Evolutionary conservation across 2,797 vertebrate genomes (phyloP), one percentile per base, ranked within the genome.

Genomic region (Acanthis flammea): DNA sequence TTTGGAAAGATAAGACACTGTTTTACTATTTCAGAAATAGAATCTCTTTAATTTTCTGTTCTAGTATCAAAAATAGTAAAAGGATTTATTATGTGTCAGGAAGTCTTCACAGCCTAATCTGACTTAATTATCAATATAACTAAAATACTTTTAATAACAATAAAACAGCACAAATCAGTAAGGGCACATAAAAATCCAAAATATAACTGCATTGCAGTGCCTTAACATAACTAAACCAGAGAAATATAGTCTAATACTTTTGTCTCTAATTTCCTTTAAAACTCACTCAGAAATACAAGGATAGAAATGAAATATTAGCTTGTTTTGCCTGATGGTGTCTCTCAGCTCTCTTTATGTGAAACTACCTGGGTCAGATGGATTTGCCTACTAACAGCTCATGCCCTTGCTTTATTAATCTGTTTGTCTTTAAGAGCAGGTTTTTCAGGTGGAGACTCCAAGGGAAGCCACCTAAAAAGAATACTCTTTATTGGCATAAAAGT

Each of bases 381-480:
- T 87, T 85, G 67, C 74, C 39, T 39, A 45, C 47, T 76, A 42
- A 50, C 2, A 14, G 53, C 73, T 90, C 83, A 62, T 53, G 48
- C 28, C 74, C 67, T 90, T 71, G 67, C 47, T 90, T 92, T 94
- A 86, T 88, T 86, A 76, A 84, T 88, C 79, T 78, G 37, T 75
- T 75, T 92, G 81, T 71, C 70, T 81, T 96, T 92, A 92, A 86
- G 51, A 51, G 33, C 15, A 86, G 41, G 37, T 90, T 94, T 92
- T 88, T 70, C 71, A 81, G 51, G 88, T 86, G 1, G 0, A 86
- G 60, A 84, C 71, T 51, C 73, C 28, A 62, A 84, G 60, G 73
- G 70, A 44, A 90, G 33, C 21, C 86, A 84, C 67, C 85, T 78
- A 48, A 54, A 77, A 78, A 83, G 51, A 88, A 81, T 42, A 71